Conservation (phyloP, 2,888 invertebrate genomes). For the Tromatobia lineatoria region DNA sequence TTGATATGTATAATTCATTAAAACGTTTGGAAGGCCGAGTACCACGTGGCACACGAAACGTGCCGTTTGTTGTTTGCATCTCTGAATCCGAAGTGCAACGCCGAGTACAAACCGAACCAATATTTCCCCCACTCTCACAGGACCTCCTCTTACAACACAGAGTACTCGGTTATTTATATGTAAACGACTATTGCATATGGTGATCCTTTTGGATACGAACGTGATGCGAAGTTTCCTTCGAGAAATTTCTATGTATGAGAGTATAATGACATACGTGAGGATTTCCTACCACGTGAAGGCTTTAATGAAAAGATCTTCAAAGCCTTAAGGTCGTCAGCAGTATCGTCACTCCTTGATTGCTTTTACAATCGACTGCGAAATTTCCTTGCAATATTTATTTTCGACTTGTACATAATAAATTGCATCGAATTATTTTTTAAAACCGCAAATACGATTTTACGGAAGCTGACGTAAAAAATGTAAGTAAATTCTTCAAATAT, state of each 20-base stretch:
- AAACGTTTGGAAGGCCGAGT: background rate
- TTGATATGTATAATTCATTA: slow-evolving; percentile 67
- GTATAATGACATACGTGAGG: background rate
- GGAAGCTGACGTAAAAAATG: too few species aligned
- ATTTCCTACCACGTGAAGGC: background rate
- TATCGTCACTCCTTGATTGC: background rate
- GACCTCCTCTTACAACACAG: slow-evolving; percentile 9
- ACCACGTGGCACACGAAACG: slow-evolving; percentile 33
- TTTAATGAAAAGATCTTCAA: slow-evolving; percentile 25
- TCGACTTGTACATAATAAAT: too few species aligned
- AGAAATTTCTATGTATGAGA: slow-evolving; percentile 35
- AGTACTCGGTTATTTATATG: slow-evolving; percentile 68
- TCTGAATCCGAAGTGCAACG: slow-evolving; percentile 37
- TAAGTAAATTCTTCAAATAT: too few species aligned
- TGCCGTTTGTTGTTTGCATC: slow-evolving; percentile 56
- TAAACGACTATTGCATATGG: slow-evolving; percentile 67
- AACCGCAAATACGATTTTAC: too few species aligned
- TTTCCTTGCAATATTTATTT: background rate
- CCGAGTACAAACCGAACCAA: slow-evolving; percentile 16
- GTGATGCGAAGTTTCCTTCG: slow-evolving; percentile 44
- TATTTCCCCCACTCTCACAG: slow-evolving; percentile 4
- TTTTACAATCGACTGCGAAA: background rate
- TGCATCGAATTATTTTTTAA: too few species aligned
- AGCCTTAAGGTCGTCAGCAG: background rate
- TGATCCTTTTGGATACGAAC: slow-evolving; percentile 57